A percentile compares a stretch with the other conserved stretches of the same genome.
Conservation (phyloP, 37 sponge, comb jelly and placozoan species). For the Aphrocallistes beatrix region DNA sequence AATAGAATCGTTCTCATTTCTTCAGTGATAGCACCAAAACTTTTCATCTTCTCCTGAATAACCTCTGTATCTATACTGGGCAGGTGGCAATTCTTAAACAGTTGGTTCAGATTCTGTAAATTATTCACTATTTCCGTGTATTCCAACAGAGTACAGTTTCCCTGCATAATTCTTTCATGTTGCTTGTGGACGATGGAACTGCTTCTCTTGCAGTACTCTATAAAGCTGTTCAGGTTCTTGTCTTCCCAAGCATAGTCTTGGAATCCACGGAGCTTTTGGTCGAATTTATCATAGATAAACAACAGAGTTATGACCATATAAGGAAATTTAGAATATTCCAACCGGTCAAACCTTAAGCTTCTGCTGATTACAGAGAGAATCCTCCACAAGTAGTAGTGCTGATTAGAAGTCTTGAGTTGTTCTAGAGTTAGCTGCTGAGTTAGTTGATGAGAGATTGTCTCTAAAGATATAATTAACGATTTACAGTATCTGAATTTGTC, state of each 20-base stretch:
- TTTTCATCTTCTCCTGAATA: not conserved
- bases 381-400: constrained; percentile 4
- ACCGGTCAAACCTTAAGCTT: not conserved
- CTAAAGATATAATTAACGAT: not conserved
- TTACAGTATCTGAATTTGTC: not conserved
- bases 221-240: not conserved
- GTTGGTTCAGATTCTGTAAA: not conserved
- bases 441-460: not conserved
- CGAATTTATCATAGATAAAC: not conserved
- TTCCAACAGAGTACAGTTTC: not conserved
- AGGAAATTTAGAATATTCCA: not conserved
- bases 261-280: not conserved
- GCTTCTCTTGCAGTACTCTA: not conserved
- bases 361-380: not conserved
- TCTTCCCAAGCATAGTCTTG: constrained; percentile 2
- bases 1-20: not conserved
- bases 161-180: not conserved
- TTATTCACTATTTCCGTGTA: not conserved
- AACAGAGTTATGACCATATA: not conserved
- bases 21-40: not conserved
- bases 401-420: not conserved
- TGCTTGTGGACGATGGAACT: not conserved
- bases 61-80: not conserved
- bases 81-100: not conserved
- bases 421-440: not conserved